Percentiles rank a stretch among this genome's conserved stretches.
Evolutionary conservation across 2,888 invertebrate genomes (phyloP).

Genomic region (Itoplectis maculator): DNA sequence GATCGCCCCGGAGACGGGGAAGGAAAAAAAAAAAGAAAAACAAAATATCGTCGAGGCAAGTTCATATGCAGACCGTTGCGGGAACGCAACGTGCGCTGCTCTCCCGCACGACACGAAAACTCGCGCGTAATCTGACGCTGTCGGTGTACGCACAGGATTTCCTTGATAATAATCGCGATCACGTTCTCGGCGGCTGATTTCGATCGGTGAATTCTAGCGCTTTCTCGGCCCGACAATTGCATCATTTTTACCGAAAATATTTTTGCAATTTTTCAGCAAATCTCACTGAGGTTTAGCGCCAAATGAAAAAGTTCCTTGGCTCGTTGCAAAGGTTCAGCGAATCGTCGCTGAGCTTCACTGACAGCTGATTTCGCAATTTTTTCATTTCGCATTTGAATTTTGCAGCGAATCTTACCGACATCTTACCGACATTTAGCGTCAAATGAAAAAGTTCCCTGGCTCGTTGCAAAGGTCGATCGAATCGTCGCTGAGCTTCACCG

Average conservation of each 20-base stretch:
- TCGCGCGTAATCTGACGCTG: slow-evolving; percentile 42
- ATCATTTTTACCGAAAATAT: not conserved
- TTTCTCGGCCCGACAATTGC: not conserved
- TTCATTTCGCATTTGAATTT: too few relatives aligned
- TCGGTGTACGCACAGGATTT: slow-evolving; percentile 32
- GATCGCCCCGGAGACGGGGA: slow-evolving; percentile 48
- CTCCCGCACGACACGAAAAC: slow-evolving; percentile 44
- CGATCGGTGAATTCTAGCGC: not conserved
- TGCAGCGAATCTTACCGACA: too few relatives aligned
- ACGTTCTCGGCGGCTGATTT: not conserved
- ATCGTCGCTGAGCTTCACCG: too few relatives aligned
- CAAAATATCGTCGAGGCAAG: slow-evolving; percentile 57
- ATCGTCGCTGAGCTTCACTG: slow-evolving; percentile 4
- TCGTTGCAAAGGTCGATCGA: too few relatives aligned
- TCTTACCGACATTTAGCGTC: too few relatives aligned
- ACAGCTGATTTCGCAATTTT: too few relatives aligned
- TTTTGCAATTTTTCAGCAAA: not conserved
- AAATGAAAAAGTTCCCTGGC: too few relatives aligned
- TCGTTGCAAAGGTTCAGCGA: slow-evolving; percentile 56
- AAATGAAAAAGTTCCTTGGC: not conserved
- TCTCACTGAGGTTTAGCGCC: too few relatives aligned
- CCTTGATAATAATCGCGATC: slow-evolving; percentile 30
- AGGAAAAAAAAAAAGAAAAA: too few relatives aligned
- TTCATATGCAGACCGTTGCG: slow-evolving; percentile 58
- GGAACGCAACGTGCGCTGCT: slow-evolving; percentile 8